Base-by-base conservation (phyloP, 2,113 vertebrate genomes). In the Psilopsiagon aymara region DNA sequence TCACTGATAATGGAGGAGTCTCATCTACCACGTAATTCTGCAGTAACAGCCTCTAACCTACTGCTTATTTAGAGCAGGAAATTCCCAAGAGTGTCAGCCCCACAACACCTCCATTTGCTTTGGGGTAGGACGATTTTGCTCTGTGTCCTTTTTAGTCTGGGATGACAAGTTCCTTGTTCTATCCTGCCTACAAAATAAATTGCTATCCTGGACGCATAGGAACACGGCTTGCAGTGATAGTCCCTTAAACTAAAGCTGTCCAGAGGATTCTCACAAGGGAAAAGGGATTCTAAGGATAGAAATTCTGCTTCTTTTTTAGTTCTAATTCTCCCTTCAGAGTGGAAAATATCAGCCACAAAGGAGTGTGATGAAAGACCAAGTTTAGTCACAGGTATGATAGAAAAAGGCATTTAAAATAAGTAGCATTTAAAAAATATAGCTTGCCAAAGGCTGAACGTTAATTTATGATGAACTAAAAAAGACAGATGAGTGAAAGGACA, bases 311-410 rank as follows among this genome's bases (percentile, higher is more conserved):
- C 33, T 57, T 44, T 85, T 79, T 43, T 0, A 90, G 47, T 57
- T 57, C 59, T 86, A 60, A 12, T 88, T 88, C 85, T 77, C 44
- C 41, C 16, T 83, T 77, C 64, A 44, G 9, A 43, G 49, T 74
- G 29, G 49, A 77, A 88, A 83, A 55, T 59, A 28, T 27, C 71
- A 92, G 39, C 25, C 86, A 86, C 60, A 83, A 88, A 86, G 69
- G 28, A 91, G 43, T 0, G 4, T 28, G 83, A 95, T 88, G 91
- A 92, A 89, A 92, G 86, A 92, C 55, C 86, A 91, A 88, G 83
- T 92, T 96, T 95, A 89, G 81, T 89, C 81, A 86, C 73, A 86
- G 68, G 37, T 78, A 81, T 44, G 60, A 80, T 63, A 86, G 63
- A 83, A 91, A 80, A 60, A 83, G 39, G 62, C n/a, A 86, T 44